Conservation (phyloP, 35 echinoderm and acorn worm genomes). For the Apostichopus japonicus region DNA sequence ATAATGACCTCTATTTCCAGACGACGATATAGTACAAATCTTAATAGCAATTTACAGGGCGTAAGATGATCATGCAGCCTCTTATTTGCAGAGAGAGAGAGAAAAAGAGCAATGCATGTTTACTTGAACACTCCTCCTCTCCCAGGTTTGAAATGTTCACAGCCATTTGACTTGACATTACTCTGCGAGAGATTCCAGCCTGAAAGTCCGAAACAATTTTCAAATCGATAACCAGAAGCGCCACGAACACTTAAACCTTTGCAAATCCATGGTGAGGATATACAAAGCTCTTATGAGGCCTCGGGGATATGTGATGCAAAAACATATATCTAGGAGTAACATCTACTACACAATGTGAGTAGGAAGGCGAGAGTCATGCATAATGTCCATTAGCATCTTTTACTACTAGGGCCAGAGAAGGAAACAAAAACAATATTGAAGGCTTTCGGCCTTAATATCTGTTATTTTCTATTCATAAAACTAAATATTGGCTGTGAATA, state of each 20-base stretch:
- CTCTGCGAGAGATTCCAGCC: background rate
- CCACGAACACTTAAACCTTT: constrained; percentile 21
- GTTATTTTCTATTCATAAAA: no score
- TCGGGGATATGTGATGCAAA: background rate
- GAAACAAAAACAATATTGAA: no score
- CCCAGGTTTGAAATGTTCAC: background rate
- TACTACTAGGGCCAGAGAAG: no score
- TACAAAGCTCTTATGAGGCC: constrained; percentile 20
- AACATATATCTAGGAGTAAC: background rate
- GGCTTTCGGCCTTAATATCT: no score
- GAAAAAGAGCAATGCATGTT: no score
- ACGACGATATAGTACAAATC: no score
- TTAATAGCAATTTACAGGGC: no score
- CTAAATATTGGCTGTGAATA: no score
- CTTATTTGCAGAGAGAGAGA: no score
- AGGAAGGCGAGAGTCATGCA: background rate
- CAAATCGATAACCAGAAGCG: constrained; percentile 38
- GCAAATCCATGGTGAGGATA: constrained; percentile 10
- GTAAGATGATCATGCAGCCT: no score
- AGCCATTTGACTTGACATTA: background rate
- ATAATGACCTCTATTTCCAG: no score
- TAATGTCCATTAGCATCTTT: no score
- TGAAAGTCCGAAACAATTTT: constrained; percentile 24
- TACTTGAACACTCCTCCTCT: background rate
- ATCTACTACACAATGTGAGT: background rate